These are phyloP conservation scores for Nesidiocoris tenuis DNA, from an alignment of 2,888 invertebrate genomes.

Conservation along the genomic window DNA sequence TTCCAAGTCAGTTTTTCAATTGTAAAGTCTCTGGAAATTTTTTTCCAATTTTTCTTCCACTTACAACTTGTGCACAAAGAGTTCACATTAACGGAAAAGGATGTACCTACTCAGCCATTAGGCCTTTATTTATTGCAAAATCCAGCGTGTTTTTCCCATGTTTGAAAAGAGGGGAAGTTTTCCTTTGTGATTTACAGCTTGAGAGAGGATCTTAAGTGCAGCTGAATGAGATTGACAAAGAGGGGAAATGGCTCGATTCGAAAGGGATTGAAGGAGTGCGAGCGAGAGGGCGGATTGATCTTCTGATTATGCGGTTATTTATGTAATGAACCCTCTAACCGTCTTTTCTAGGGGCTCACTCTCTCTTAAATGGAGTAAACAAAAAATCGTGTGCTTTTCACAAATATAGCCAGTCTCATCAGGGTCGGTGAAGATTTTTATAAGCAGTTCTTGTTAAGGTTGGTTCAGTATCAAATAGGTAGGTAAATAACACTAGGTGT, in stretches of 20 bases:
- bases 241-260: conserved; percentile 4
- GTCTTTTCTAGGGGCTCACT: background rate
- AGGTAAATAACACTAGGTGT: too few relatives aligned
- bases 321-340: conserved; percentile 23
- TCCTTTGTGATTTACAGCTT: conserved; percentile 36
- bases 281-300: conserved; percentile 17
- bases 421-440: background rate
- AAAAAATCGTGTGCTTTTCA: background rate
- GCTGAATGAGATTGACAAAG: conserved; percentile 1
- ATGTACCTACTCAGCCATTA: too few relatives aligned
- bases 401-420: background rate
- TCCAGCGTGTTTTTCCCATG: conserved; percentile 26
- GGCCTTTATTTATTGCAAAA: conserved; percentile 26
- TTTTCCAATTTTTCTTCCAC: too few relatives aligned
- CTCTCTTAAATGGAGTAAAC: conserved; percentile 17
- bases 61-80: too few relatives aligned
- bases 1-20: too few relatives aligned
- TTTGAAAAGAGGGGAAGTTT: background rate
- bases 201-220: conserved; percentile 35
- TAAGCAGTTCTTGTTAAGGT: background rate
- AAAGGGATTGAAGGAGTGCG: background rate
- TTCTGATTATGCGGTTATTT: conserved; percentile 39
- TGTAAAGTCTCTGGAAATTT: too few relatives aligned
- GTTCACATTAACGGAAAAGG: too few relatives aligned
- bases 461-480: too few relatives aligned